phyloP scores from a whole-genome alignment of 2,888 invertebrate genomes.

The Brachylomia viminalis region DNA sequence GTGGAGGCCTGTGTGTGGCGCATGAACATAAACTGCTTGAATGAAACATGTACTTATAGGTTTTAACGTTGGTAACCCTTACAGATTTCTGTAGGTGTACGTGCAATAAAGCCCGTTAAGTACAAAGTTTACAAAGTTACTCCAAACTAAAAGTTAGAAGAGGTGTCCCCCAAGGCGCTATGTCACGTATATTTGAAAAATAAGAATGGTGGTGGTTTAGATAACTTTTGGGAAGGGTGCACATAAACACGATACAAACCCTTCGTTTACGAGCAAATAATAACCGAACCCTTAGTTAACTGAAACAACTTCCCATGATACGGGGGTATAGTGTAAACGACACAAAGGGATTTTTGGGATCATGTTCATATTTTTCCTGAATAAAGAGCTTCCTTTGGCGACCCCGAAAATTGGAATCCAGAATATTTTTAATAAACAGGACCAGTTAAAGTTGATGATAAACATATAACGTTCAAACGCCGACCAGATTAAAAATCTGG shows the following conservation, averaged over 20 bases:
- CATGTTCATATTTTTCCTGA: conserved; percentile 18
- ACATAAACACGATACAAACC: conserved; percentile 8
- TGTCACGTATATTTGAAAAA: conserved; percentile 4
- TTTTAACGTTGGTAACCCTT: not conserved
- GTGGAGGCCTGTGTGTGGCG: conserved; percentile 27
- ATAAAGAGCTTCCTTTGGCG: not conserved
- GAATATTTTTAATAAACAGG: not conserved
- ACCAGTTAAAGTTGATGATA: not conserved
- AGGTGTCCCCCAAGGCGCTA: not conserved
- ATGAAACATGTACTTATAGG: conserved; percentile 32
- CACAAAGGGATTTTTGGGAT: conserved; percentile 38
- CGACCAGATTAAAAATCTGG: too few relatives aligned
- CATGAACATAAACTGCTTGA: conserved; percentile 15
- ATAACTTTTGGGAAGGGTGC: not conserved
- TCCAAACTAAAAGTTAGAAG: not conserved
- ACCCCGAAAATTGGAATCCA: not conserved
- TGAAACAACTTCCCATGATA: conserved; percentile 26
- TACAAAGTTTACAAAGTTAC: not conserved
- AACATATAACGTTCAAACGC: not conserved
- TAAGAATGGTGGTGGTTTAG: conserved; percentile 11
- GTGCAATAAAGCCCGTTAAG: not conserved
- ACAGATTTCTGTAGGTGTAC: not conserved
- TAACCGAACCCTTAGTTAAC: conserved; percentile 25
- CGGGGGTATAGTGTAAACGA: conserved; percentile 28
- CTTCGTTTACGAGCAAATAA: conserved; percentile 34